phyloP scores from a whole-genome alignment of 2,888 invertebrate genomes.

The Podabrus alpinus region DNA sequence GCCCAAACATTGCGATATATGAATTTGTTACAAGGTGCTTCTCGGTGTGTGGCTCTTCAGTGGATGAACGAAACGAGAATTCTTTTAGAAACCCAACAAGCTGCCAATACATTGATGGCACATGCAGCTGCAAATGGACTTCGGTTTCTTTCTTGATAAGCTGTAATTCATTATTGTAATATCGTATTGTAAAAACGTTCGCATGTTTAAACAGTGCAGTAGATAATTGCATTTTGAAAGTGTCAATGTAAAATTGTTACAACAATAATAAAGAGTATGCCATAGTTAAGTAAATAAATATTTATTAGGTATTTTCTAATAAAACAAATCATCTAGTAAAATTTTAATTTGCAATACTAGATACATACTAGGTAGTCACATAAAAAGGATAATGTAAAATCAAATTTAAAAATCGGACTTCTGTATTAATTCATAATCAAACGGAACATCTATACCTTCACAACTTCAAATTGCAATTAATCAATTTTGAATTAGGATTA shows the following conservation, averaged over 20 bases:
- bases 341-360: no score
- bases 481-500: no score
- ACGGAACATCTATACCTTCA: no score
- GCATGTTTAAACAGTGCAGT: neutral
- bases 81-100: slow-evolving; percentile 87
- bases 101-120: slow-evolving; percentile 85
- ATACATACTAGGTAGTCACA: no score
- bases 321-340: no score
- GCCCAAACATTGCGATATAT: slow-evolving; percentile 84
- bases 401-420: no score
- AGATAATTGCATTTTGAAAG: neutral
- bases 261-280: neutral
- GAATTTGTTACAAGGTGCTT: slow-evolving; percentile 86
- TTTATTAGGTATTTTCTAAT: neutral
- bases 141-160: slow-evolving; percentile 50
- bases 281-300: neutral
- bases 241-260: neutral
- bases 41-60: slow-evolving; percentile 78
- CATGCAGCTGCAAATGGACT: slow-evolving; percentile 82
- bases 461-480: no score
- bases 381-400: no score
- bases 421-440: no score
- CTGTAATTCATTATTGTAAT: neutral
- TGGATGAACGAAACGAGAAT: slow-evolving; percentile 87
- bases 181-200: neutral